Evolutionary conservation across 2,888 invertebrate species (phyloP).

Genomic region (Oeneis ivallda): DNA sequence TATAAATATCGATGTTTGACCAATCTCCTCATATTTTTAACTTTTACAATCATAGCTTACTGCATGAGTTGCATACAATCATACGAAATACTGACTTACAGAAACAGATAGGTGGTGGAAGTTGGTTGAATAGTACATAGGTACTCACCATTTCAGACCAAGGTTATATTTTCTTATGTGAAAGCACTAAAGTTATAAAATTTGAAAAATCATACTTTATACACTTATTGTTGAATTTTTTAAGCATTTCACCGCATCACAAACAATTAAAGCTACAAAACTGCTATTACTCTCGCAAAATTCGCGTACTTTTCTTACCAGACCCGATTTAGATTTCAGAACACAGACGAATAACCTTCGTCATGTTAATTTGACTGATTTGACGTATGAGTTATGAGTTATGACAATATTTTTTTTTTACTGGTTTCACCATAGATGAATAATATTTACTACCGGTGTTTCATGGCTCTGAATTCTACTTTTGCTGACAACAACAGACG

Average conservation of each 20-base stretch:
- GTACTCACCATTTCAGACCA: conserved; percentile 45
- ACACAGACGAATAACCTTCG: neutral
- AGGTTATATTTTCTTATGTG: conserved; percentile 40
- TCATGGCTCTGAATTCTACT: no score
- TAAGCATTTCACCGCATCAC: conserved; percentile 23
- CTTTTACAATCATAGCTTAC: conserved; percentile 12
- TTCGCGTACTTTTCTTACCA: neutral
- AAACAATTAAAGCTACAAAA: conserved; percentile 17
- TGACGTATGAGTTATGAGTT: no score
- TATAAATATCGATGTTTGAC: neutral
- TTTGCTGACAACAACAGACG: no score
- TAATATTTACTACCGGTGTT: no score
- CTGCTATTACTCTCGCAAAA: conserved; percentile 11
- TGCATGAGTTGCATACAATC: conserved; percentile 13
- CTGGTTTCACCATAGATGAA: no score
- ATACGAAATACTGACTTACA: conserved; percentile 21
- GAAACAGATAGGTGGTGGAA: conserved; percentile 41
- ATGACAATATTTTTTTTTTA: no score
- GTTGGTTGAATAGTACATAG: conserved; percentile 28
- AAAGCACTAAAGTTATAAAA: conserved; percentile 21
- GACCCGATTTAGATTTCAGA: conserved; percentile 3
- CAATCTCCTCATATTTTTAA: neutral
- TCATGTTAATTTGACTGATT: no score
- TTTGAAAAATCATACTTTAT: conserved; percentile 7
- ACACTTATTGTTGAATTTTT: conserved; percentile 9